Base-by-base conservation (phyloP, 2,888 invertebrate species). In the Papilio gigon region DNA sequence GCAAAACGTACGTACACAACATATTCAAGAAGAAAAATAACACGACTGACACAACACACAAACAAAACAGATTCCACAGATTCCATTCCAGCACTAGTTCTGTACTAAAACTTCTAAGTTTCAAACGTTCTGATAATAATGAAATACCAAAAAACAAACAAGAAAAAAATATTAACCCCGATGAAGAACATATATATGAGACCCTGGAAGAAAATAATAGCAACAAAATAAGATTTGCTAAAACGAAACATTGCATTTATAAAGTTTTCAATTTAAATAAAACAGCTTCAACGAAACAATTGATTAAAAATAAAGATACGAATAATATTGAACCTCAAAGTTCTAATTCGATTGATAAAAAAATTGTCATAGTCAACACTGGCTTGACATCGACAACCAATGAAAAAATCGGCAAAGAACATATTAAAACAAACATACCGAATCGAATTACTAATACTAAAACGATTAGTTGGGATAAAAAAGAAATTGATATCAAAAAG, bases 341-440 rank as follows among this genome's bases (percentile, higher is more conserved):
- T 30, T 65, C 67, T 62, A 59, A 59, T 50, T 20, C 35, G 27
- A 42, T 14, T 30, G 37, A 73, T 64, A 37, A 70, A 70, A 83
- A 84, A 77, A 79, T 93, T 12, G 93, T 93, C 66, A 95, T 95
- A 74, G 90, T 93, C 71, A 93, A 93, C 67, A 88, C 93, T 64
- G 93, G 93, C 71, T 86, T 95, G 68, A 90, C 94, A 4, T 95
- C 93, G 0, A 95, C 95, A 3, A 95, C 95, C 47, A 95, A 95
- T 80, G 89, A 92, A 71, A 84, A 84, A 79, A 78, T 87, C 14
- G 74, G 78, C 8, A 82, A 80, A 70, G 73, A 65, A 71, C 76
- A 78, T 61, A 72, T 72, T 17, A 53, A 53, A 53, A n/a, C 53
- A 8, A 50, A 37, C 2, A 64, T 44, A 53, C 53, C 33, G n/a